These are phyloP conservation scores for Drosophila putrida DNA, from an alignment of 2,888 invertebrate genomes.

Conservation along the genomic window DNA sequence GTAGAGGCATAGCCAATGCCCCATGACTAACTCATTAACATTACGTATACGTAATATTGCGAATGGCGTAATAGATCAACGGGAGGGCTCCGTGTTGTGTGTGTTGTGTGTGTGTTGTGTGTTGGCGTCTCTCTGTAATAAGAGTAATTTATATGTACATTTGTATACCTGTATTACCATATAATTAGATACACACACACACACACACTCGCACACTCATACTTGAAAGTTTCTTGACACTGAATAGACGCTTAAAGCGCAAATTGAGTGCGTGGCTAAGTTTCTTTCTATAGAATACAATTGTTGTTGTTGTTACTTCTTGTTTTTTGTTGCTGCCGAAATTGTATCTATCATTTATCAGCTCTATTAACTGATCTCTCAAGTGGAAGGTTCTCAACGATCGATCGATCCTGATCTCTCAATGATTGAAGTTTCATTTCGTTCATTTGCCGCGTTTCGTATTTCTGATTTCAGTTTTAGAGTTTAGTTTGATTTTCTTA, in stretches of 20 bases:
- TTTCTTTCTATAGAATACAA: constrained; percentile 21
- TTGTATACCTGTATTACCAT: constrained; percentile 74
- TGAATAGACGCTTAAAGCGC: constrained; percentile 48
- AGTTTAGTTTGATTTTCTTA: background rate
- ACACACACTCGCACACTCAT: constrained; percentile 15
- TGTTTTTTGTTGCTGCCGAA: constrained; percentile 41
- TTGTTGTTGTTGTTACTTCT: background rate
- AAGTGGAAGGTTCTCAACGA: constrained; percentile 60
- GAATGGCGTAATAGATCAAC: constrained; percentile 75
- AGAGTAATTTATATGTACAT: constrained; percentile 82
- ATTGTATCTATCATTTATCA: constrained; percentile 78
- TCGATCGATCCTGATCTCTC: constrained; percentile 41
- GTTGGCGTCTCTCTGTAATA: constrained; percentile 63
- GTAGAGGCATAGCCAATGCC: constrained; percentile 39
- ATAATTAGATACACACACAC: constrained; percentile 70
- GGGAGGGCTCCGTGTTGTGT: too few relatives aligned
- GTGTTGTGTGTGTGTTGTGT: too few relatives aligned
- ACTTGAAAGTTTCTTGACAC: constrained; percentile 77
- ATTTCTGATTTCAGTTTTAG: constrained; percentile 3
- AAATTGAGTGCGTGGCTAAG: constrained; percentile 46
- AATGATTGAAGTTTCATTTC: constrained; percentile 59
- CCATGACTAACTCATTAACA: constrained; percentile 68
- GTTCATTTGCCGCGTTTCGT: background rate
- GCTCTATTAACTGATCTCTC: constrained; percentile 77
- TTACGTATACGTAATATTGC: constrained; percentile 57